Conservation (phyloP, 2,797 vertebrate genomes). For the Sorex maritimensis region DNA sequence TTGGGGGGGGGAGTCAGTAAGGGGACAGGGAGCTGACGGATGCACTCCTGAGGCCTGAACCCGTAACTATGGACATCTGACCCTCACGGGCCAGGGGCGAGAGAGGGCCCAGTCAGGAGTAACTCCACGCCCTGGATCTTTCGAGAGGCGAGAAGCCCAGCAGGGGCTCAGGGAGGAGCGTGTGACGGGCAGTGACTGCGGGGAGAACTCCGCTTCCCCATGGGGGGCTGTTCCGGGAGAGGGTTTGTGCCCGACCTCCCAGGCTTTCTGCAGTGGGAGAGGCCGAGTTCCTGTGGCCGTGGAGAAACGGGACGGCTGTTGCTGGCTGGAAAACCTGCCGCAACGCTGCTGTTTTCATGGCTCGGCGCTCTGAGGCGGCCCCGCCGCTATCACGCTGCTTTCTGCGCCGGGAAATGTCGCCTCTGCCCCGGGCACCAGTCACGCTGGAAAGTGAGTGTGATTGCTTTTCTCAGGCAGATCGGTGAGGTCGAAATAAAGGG, state of each 20-base stretch:
- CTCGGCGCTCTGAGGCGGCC: slow-evolving; percentile 25
- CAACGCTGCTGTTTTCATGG: slow-evolving; percentile 53
- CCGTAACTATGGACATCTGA: neutral
- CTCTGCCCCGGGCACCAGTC: slow-evolving; percentile 75
- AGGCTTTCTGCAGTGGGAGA: neutral
- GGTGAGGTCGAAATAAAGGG: slow-evolving; percentile 65
- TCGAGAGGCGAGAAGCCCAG: slow-evolving; percentile 4
- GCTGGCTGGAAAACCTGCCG: slow-evolving; percentile 37
- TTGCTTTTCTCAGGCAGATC: slow-evolving; percentile 71
- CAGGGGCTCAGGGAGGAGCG: slow-evolving; percentile 16
- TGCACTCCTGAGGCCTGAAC: neutral
- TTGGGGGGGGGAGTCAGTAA: neutral
- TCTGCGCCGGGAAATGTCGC: slow-evolving; percentile 63
- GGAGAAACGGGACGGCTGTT: neutral
- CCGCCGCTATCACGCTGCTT: slow-evolving; percentile 45
- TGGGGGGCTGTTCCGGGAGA: neutral
- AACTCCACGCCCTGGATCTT: slow-evolving; percentile 55
- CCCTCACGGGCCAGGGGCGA: neutral
- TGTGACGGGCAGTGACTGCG: slow-evolving; percentile 40
- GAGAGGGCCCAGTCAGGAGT: neutral
- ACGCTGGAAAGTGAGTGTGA: slow-evolving; percentile 72
- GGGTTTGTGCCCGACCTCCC: slow-evolving; percentile 7
- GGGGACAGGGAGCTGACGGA: slow-evolving; percentile 10
- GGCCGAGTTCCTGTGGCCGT: neutral
- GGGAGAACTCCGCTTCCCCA: slow-evolving; percentile 36